Percentiles rank a stretch among this genome's conserved stretches.
phyloP scores from a whole-genome alignment of 2,888 invertebrate species.

The Nomada fabriciana region DNA sequence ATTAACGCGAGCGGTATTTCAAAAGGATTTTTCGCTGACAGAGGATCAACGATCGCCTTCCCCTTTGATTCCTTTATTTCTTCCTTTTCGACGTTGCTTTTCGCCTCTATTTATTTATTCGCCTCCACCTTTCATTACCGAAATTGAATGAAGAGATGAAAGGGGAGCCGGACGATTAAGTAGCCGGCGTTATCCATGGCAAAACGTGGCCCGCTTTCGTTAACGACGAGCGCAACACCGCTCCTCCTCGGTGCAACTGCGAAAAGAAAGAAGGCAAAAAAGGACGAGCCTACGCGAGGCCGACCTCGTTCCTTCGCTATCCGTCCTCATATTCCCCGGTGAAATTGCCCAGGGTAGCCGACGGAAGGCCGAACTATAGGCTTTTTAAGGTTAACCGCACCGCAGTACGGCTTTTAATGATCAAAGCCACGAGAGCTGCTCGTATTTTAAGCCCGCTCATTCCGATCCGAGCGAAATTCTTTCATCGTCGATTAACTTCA shows the following conservation, averaged over 20 bases:
- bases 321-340: slow-evolving; percentile 65
- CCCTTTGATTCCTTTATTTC: not conserved
- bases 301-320: slow-evolving; percentile 67
- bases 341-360: slow-evolving; percentile 70
- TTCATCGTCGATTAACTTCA: slow-evolving; percentile 72
- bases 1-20: slow-evolving; percentile 54
- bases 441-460: slow-evolving; percentile 71
- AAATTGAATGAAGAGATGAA: not conserved
- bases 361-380: slow-evolving; percentile 70
- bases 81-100: no score
- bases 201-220: slow-evolving; percentile 42
- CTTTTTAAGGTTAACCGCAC: slow-evolving; percentile 73
- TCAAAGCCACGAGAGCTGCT: slow-evolving; percentile 72
- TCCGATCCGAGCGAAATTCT: slow-evolving; percentile 64
- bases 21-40: slow-evolving; percentile 30
- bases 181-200: slow-evolving; percentile 20
- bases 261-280: slow-evolving; percentile 42
- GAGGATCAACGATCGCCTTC: not conserved
- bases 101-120: not conserved
- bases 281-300: slow-evolving; percentile 49
- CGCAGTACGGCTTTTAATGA: slow-evolving; percentile 74
- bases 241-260: slow-evolving; percentile 53
- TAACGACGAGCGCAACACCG: slow-evolving; percentile 52
- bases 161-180: slow-evolving; percentile 19
- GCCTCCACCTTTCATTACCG: not conserved